A percentile compares a stretch with the other conserved stretches of the same genome.
phyloP scores from a whole-genome alignment of 2,113 vertebrate species.

The Ceyx melanurus region DNA sequence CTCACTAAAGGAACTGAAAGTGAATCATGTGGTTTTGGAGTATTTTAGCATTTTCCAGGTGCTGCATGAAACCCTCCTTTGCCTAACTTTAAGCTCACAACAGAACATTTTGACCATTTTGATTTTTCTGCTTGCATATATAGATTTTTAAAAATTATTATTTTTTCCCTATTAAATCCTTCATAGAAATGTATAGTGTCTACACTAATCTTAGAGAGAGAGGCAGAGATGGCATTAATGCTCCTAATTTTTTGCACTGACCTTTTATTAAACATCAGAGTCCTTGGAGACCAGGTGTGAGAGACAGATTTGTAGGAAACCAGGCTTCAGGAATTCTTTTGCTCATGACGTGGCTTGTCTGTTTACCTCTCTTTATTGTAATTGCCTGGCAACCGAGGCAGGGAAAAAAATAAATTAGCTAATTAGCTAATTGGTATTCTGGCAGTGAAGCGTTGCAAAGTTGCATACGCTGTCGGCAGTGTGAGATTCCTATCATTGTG shows the following conservation, averaged over 20 bases:
- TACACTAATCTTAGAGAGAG: background rate
- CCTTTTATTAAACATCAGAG: background rate
- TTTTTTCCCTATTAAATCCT: background rate
- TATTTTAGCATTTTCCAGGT: background rate
- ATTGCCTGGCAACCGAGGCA: background rate
- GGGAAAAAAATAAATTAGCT: too few species aligned
- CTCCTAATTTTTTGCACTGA: background rate
- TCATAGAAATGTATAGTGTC: background rate
- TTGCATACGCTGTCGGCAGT: background rate
- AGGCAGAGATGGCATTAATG: background rate
- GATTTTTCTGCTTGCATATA: background rate
- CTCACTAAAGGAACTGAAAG: fast-evolving
- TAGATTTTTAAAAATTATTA: background rate
- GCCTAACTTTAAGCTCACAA: background rate
- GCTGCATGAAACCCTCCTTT: background rate
- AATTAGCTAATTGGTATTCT: background rate
- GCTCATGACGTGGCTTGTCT: background rate
- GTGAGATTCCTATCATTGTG: background rate
- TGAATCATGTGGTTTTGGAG: background rate
- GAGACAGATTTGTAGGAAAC: background rate
- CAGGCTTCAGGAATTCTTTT: background rate
- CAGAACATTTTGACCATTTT: background rate
- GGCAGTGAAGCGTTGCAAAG: background rate
- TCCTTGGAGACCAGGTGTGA: background rate
- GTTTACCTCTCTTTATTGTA: background rate